Evolutionary conservation across 35 echinoderm and acorn worm genomes (phyloP).

Genomic region (Heliocidaris erythrogramma): DNA sequence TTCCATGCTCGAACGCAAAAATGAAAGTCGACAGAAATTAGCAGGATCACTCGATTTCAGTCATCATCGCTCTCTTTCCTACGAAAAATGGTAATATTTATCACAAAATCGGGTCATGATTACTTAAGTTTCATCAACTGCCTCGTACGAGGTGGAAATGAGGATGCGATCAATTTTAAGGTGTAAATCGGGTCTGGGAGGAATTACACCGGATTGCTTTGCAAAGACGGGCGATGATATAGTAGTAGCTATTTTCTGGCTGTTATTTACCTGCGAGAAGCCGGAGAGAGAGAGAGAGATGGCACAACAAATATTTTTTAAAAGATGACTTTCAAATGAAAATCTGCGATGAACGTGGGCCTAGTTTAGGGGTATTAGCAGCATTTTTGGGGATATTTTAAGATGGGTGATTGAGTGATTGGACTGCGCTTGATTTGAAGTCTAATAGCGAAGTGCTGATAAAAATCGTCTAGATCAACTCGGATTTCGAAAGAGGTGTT

Average conservation of each 20-base stretch:
- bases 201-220: conserved; percentile 5
- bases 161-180: conserved; percentile 17
- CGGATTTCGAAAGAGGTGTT: not conserved
- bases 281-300: not conserved
- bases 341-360: not conserved
- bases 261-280: not conserved
- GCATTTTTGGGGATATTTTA: not conserved
- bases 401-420: not conserved
- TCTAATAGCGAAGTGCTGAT: conserved; percentile 40
- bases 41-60: not conserved
- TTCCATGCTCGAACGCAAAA: not conserved
- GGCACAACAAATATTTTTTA: not conserved
- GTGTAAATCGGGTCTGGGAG: not conserved
- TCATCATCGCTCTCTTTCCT: not conserved
- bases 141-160: not conserved
- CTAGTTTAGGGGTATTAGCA: conserved; percentile 25
- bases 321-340: not conserved
- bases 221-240: not conserved
- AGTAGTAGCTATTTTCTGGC: not conserved
- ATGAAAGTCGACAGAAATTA: not conserved
- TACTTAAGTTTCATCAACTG: not conserved
- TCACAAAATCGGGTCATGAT: not conserved
- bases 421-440: conserved; percentile 12
- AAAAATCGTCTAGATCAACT: conserved; percentile 9
- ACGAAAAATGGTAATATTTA: not conserved